These are phyloP conservation scores for Hesperia comma DNA, from an alignment of 2,888 invertebrate species.

Conservation along the genomic window DNA sequence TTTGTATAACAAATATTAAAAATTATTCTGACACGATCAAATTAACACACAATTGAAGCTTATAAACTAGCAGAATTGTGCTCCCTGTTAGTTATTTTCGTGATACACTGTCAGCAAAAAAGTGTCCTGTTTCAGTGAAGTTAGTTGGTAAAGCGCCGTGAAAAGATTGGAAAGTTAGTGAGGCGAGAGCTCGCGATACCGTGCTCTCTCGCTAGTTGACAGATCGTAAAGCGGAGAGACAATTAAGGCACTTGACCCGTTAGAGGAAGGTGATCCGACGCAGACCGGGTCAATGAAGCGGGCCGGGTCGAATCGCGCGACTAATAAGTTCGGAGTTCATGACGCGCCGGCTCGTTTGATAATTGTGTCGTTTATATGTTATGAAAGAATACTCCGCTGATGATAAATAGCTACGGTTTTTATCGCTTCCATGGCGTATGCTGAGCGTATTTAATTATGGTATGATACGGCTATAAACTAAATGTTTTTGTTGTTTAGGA, in stretches of 20 bases:
- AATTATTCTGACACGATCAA: too few relatives aligned
- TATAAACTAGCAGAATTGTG: too few relatives aligned
- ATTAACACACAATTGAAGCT: too few relatives aligned
- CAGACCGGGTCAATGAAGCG: conserved; percentile 58
- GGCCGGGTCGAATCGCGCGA: conserved; percentile 54
- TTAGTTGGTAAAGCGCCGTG: neutral
- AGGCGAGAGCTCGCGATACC: neutral
- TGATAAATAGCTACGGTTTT: too few relatives aligned
- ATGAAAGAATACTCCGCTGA: too few relatives aligned
- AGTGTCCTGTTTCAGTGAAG: neutral
- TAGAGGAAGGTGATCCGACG: conserved; percentile 56
- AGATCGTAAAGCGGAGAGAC: conserved; percentile 50
- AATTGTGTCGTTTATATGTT: neutral
- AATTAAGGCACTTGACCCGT: conserved; percentile 75
- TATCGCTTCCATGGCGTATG: too few relatives aligned
- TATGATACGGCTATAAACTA: too few relatives aligned
- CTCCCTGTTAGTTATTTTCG: neutral
- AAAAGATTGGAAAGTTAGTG: neutral
- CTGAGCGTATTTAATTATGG: too few relatives aligned
- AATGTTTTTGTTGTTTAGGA: too few relatives aligned
- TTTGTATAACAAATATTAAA: too few relatives aligned
- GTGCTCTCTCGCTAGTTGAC: conserved; percentile 37
- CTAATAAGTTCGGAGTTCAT: conserved; percentile 40
- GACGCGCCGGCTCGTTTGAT: neutral
- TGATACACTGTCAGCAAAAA: neutral